Conservation (phyloP, 1,140 invertebrate genomes). For the Aphidius gifuensis region DNA sequence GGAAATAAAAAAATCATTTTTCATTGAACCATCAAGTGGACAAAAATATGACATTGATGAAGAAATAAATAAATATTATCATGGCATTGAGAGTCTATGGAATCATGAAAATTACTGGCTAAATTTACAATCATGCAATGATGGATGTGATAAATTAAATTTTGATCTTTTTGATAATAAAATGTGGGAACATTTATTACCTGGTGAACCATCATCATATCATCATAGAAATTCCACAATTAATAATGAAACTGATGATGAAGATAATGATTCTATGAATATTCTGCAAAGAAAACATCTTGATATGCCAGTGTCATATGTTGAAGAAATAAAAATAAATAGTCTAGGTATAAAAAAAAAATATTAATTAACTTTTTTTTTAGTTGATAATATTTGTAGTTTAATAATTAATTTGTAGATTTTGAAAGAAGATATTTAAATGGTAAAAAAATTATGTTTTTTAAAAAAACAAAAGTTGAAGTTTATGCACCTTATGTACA, state of each 20-base stretch:
- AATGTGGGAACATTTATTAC: conserved; percentile 70
- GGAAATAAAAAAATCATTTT: conserved; percentile 66
- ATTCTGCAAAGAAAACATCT: conserved; percentile 65
- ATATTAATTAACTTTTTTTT: conserved; percentile 1
- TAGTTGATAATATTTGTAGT: background rate
- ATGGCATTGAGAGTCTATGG: conserved; percentile 80
- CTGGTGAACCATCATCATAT: conserved; percentile 60
- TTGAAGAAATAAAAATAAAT: conserved; percentile 66
- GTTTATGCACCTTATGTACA: conserved; percentile 74
- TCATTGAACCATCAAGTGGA: conserved; percentile 82
- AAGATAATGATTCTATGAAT: conserved; percentile 23
- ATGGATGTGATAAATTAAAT: conserved; percentile 50
- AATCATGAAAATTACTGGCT: conserved; percentile 87
- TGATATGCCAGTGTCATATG: conserved; percentile 79
- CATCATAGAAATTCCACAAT: conserved; percentile 27
- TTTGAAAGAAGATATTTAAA: conserved; percentile 72
- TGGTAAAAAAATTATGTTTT: conserved; percentile 68
- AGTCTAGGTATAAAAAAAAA: conserved; percentile 56
- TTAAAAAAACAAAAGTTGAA: conserved; percentile 74
- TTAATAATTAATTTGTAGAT: conserved; percentile 53
- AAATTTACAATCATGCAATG: conserved; percentile 63
- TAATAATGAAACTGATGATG: conserved; percentile 37
- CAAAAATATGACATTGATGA: conserved; percentile 43
- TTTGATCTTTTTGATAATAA: conserved; percentile 61
- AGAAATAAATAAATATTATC: conserved; percentile 63